Evolutionary conservation across 2,113 vertebrate genomes (phyloP).

Genomic region (Hypanus sabinus): DNA sequence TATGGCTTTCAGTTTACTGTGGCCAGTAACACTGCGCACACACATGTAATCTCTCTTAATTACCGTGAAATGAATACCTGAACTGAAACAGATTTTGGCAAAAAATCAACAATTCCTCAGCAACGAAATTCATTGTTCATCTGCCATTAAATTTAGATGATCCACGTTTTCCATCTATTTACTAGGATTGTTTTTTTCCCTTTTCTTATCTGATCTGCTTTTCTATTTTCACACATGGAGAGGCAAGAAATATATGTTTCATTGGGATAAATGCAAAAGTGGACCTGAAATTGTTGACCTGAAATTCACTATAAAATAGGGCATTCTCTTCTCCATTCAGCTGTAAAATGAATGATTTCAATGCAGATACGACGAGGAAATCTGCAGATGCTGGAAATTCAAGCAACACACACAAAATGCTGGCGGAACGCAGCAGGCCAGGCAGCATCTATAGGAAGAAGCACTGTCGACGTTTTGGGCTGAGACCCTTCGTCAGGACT

Average conservation of each 20-base stretch:
- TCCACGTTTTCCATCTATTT: conserved; percentile 26
- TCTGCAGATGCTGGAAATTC: too few species aligned
- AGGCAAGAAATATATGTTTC: neutral
- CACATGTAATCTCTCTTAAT: conserved; percentile 54
- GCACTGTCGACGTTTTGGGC: too few species aligned
- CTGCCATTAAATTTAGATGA: conserved; percentile 37
- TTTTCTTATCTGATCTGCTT: neutral
- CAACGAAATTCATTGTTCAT: conserved; percentile 43
- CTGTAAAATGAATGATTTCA: neutral
- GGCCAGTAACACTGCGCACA: conserved; percentile 46
- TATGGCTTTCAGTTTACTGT: conserved; percentile 39
- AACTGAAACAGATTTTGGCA: conserved; percentile 62
- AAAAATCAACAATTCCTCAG: conserved; percentile 47
- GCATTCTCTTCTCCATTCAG: neutral
- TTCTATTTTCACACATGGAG: neutral
- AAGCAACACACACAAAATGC: too few species aligned
- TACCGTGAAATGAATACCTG: conserved; percentile 54
- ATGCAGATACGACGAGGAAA: too few species aligned
- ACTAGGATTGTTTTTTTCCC: neutral
- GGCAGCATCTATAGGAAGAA: too few species aligned
- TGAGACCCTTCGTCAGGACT: too few species aligned
- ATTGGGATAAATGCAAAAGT: neutral
- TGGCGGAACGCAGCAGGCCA: too few species aligned
- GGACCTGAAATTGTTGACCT: neutral
- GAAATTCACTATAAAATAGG: neutral